These are phyloP conservation scores for Pemphigus obesinymphae DNA, from an alignment of 1,140 invertebrate species.

Conservation along the genomic window DNA sequence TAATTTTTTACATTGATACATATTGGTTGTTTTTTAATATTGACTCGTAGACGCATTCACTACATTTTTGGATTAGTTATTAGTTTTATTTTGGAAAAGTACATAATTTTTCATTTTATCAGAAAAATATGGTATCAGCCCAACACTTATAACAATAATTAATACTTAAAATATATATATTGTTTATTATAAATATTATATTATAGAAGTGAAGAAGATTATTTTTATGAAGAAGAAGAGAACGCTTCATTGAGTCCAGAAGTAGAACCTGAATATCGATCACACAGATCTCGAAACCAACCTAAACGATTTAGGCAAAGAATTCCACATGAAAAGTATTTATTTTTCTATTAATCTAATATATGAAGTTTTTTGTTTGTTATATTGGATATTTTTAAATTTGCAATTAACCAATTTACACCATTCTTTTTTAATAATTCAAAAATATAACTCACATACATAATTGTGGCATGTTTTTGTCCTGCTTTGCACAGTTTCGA, in stretches of 20 bases:
- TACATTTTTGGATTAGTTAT: no score
- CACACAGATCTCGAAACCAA: conserved; percentile 47
- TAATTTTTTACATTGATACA: no score
- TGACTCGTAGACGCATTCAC: no score
- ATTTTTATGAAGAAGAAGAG: conserved; percentile 48
- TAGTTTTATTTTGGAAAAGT: no score
- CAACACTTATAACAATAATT: no score
- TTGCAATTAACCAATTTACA: conserved; percentile 43
- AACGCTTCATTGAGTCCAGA: conserved; percentile 48
- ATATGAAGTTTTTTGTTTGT: conserved; percentile 33
- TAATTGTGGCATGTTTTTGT: conserved; percentile 38
- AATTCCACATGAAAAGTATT: conserved; percentile 38
- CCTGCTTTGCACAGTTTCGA: conserved; percentile 43
- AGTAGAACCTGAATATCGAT: conserved; percentile 47
- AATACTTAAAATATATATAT: no score
- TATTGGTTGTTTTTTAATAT: no score
- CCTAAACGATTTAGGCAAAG: conserved; percentile 46
- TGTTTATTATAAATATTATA: background rate
- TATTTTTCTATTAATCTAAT: background rate
- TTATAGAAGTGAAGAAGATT: conserved; percentile 48
- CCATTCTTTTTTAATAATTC: background rate
- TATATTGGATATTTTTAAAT: conserved; percentile 32
- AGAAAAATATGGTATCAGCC: no score
- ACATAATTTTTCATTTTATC: no score
- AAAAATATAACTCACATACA: background rate